phyloP scores from a whole-genome alignment of 2,113 vertebrate species.

The Entomyzon cyanotis region DNA sequence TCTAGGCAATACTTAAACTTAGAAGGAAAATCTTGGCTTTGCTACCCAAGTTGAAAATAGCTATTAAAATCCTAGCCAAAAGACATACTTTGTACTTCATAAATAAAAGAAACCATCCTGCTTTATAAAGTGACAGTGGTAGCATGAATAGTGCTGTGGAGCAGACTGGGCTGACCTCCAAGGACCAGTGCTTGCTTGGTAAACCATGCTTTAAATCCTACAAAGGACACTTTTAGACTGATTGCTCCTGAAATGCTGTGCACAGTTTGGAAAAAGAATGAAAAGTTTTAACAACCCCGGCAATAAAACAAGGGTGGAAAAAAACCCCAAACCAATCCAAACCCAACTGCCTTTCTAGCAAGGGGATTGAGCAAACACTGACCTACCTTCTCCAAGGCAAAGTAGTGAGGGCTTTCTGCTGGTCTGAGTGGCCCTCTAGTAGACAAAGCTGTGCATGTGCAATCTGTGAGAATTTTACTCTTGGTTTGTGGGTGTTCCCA shows the following conservation, averaged over 20 bases:
- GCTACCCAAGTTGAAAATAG: background rate
- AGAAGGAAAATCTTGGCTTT: background rate
- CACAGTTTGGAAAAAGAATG: background rate
- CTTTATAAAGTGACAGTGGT: background rate
- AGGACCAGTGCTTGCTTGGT: background rate
- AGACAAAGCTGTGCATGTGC: background rate
- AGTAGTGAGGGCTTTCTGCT: background rate
- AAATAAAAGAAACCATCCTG: background rate
- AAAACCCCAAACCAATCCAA: background rate
- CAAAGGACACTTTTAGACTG: background rate
- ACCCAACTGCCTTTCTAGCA: background rate
- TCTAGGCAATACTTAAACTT: background rate
- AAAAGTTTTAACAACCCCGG: background rate
- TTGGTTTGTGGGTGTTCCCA: background rate
- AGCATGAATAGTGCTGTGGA: background rate
- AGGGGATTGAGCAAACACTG: background rate
- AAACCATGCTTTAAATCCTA: fast-evolving
- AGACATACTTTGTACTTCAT: background rate
- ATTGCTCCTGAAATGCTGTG: background rate
- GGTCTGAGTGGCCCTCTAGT: background rate
- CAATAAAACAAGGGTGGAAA: background rate
- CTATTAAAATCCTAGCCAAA: background rate
- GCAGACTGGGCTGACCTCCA: background rate
- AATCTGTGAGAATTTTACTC: background rate
- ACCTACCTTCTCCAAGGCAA: background rate